phyloP scores from a whole-genome alignment of 2,113 vertebrate species.

The Chaetura pelagica region DNA sequence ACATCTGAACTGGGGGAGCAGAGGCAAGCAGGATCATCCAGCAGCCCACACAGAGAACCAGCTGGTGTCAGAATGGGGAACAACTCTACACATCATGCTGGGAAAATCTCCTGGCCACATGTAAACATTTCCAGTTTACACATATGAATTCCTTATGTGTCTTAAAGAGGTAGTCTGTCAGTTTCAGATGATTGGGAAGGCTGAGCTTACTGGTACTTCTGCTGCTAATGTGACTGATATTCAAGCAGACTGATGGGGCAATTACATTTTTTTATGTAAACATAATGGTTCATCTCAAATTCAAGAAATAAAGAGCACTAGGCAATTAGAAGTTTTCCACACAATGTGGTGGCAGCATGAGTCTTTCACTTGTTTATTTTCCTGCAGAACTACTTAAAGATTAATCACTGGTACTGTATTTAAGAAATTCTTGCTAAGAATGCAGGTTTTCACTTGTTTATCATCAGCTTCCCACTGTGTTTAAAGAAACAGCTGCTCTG shows the following conservation, averaged over 20 bases:
- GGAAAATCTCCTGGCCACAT: background rate
- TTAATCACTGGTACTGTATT: background rate
- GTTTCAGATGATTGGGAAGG: background rate
- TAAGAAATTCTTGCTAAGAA: background rate
- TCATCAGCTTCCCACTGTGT: background rate
- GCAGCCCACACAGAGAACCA: background rate
- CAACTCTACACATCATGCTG: too few species aligned
- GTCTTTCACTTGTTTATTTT: background rate
- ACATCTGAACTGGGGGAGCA: background rate
- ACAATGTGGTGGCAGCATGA: background rate
- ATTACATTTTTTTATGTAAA: background rate
- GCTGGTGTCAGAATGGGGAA: background rate
- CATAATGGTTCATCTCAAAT: background rate
- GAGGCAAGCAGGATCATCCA: background rate
- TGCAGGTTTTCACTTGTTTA: background rate
- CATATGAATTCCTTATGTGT: background rate
- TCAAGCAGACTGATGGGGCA: background rate
- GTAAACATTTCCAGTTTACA: background rate
- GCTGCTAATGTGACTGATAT: background rate
- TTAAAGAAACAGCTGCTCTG: background rate
- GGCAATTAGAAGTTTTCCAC: background rate
- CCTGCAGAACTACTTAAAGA: background rate
- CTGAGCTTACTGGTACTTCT: background rate
- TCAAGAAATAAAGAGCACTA: background rate
- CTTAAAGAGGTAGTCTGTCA: background rate